Conservation (phyloP, 1,140 invertebrate genomes). For the Leptinotarsa lineolata region DNA sequence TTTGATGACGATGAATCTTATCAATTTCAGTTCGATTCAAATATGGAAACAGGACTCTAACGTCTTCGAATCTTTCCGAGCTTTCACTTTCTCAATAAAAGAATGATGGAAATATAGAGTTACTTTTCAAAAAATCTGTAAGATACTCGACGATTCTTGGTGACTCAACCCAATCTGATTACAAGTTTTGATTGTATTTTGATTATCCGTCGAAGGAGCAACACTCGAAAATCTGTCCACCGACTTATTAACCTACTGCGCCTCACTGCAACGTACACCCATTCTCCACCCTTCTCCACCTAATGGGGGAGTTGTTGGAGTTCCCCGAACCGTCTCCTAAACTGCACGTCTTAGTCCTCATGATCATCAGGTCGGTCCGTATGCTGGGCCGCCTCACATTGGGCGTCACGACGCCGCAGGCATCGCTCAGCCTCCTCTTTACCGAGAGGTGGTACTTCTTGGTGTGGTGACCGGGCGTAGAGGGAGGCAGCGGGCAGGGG, state of each 20-base stretch:
- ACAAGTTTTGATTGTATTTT: neutral
- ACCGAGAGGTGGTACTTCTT: slow-evolving; percentile 77
- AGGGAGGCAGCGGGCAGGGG: slow-evolving; percentile 68
- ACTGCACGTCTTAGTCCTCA: slow-evolving; percentile 78
- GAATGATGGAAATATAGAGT: too few species aligned
- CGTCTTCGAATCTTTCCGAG: too few species aligned
- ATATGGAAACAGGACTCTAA: too few species aligned
- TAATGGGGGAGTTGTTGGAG: slow-evolving; percentile 37
- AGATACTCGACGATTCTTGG: too few species aligned
- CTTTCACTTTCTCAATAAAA: too few species aligned
- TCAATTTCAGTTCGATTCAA: too few species aligned
- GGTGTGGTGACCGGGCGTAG: slow-evolving; percentile 66
- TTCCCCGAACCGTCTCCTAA: slow-evolving; percentile 57
- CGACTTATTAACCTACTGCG: neutral
- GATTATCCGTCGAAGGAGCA: neutral
- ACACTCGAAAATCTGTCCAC: neutral
- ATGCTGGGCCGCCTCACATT: slow-evolving; percentile 83
- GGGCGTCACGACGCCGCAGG: slow-evolving; percentile 82
- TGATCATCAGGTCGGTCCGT: slow-evolving; percentile 81
- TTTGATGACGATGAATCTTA: too few species aligned
- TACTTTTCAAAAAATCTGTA: too few species aligned
- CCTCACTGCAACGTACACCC: slow-evolving; percentile 33
- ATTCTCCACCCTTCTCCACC: slow-evolving; percentile 38
- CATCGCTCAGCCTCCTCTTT: slow-evolving; percentile 77
- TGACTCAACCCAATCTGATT: too few species aligned